phyloP scores from a whole-genome alignment of 2,113 vertebrate genomes.

The Neogale vison region DNA sequence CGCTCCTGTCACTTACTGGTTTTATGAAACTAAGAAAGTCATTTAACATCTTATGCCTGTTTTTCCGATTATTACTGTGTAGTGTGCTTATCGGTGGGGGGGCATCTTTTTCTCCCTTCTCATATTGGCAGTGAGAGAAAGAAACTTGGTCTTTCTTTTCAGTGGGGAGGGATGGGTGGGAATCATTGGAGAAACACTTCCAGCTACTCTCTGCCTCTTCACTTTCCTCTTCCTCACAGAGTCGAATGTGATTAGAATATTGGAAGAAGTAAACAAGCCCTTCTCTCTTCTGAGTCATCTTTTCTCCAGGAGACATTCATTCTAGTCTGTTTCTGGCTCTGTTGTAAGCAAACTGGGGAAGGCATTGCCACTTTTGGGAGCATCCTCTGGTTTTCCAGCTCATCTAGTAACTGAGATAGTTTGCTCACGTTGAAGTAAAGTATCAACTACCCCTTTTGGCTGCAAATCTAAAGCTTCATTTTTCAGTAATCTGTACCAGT shows the following conservation, averaged over 20 bases:
- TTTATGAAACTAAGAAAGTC: background rate
- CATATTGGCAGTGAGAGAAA: background rate
- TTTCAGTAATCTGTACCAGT: background rate
- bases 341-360: background rate
- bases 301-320: background rate
- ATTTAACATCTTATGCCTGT: background rate
- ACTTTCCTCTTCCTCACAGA: background rate
- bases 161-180: fast-evolving
- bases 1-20: background rate
- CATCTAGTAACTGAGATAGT: background rate
- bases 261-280: background rate
- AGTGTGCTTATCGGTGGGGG: background rate
- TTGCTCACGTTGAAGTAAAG: background rate
- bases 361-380: background rate
- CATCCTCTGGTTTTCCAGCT: background rate
- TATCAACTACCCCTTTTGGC: background rate
- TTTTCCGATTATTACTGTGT: background rate
- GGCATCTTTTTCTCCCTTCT: background rate
- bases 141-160: background rate
- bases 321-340: background rate
- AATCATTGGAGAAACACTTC: background rate
- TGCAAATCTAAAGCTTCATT: background rate
- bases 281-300: background rate
- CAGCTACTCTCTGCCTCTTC: background rate
- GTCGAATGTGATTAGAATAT: background rate